Conservation (phyloP, 2,888 invertebrate species). For the Cephus nigrinus region DNA sequence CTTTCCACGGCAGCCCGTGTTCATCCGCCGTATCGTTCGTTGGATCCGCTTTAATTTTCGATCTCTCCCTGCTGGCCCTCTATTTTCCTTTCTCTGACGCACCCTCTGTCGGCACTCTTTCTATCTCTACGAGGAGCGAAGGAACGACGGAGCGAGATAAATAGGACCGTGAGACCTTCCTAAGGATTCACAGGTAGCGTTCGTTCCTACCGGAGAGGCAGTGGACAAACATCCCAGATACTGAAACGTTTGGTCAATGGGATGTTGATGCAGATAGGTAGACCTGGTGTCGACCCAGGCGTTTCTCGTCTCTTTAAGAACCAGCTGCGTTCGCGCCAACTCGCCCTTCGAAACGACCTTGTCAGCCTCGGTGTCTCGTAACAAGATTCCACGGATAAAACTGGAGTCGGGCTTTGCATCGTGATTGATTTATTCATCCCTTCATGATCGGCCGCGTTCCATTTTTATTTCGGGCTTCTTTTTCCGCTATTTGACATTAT, state of each 20-base stretch:
- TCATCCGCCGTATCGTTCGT: slow-evolving; percentile 4
- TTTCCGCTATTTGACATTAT: background rate
- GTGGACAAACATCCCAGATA: background rate
- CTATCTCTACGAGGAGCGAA: background rate
- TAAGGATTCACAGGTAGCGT: background rate
- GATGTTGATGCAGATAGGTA: background rate
- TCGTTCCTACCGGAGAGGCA: background rate
- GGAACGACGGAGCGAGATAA: background rate
- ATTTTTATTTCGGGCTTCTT: background rate
- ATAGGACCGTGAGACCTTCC: background rate
- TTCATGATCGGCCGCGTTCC: background rate
- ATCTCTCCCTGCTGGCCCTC: slow-evolving; percentile 12
- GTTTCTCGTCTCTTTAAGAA: background rate
- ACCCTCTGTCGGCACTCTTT: background rate
- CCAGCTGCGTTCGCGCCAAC: background rate
- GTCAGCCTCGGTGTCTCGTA: background rate
- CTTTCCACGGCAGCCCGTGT: slow-evolving; percentile 4
- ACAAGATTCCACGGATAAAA: background rate
- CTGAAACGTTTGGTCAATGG: background rate
- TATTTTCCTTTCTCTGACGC: slow-evolving; percentile 10
- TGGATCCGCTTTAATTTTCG: slow-evolving; percentile 17
- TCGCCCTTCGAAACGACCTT: background rate
- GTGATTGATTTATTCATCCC: background rate
- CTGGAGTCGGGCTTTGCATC: background rate
- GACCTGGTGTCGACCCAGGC: background rate